Conservation (phyloP, 2,888 invertebrate genomes). For the Eupithecia pulchellata region DNA sequence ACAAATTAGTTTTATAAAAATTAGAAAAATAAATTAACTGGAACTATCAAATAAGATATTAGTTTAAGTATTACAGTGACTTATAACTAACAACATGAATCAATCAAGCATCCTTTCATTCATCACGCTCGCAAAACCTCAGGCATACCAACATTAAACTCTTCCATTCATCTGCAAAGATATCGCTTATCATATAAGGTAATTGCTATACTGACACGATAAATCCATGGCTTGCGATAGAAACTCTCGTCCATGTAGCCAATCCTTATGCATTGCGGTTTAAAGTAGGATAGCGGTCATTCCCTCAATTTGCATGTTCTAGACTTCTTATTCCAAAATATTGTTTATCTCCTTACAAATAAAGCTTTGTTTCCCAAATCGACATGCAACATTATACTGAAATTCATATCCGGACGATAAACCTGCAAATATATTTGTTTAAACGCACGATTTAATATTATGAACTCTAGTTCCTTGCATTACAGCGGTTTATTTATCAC, state of each 20-base stretch:
- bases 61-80: too few relatives aligned
- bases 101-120: too few relatives aligned
- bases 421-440: constrained; percentile 67
- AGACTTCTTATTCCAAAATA: neutral
- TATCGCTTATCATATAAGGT: too few relatives aligned
- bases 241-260: neutral
- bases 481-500: constrained; percentile 61
- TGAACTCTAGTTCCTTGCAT: constrained; percentile 64
- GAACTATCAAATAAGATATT: too few relatives aligned
- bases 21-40: too few relatives aligned
- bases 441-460: constrained; percentile 73
- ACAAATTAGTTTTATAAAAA: too few relatives aligned
- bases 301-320: neutral
- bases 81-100: too few relatives aligned
- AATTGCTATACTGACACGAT: neutral
- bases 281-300: neutral
- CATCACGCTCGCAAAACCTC: too few relatives aligned
- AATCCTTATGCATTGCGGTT: neutral
- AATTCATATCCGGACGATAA: constrained; percentile 66
- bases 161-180: too few relatives aligned
- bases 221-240: neutral
- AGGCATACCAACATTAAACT: too few relatives aligned
- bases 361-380: constrained; percentile 33
- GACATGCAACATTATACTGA: constrained; percentile 52
- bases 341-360: neutral